phyloP scores from a whole-genome alignment of 37 sponge, comb jelly and placozoan species.

The Tethya wilhelma region DNA sequence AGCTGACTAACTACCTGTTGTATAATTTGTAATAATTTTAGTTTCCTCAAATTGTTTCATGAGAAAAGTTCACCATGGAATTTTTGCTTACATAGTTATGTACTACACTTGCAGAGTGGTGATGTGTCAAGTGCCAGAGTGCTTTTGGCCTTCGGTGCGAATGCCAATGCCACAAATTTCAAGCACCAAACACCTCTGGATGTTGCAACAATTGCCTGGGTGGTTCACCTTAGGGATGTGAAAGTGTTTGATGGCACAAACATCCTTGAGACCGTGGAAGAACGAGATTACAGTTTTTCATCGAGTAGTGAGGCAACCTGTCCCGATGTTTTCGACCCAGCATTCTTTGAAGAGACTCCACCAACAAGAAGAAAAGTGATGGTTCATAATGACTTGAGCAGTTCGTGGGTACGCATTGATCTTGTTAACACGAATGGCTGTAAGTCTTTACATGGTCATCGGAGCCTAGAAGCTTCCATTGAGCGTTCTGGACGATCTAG shows the following conservation, averaged over 20 bases:
- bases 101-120: constrained; percentile 3
- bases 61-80: not conserved
- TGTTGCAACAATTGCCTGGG: constrained; percentile 20
- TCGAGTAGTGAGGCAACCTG: not conserved
- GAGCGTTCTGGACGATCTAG: too few species aligned
- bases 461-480: not conserved
- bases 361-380: not conserved
- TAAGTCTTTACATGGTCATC: not conserved
- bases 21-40: too few species aligned
- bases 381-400: not conserved
- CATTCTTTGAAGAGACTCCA: not conserved
- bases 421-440: too few species aligned
- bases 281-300: too few species aligned
- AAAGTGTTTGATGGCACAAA: not conserved
- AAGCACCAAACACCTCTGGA: constrained; percentile 28
- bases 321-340: not conserved
- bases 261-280: not conserved
- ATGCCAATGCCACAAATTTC: constrained; percentile 14
- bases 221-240: not conserved
- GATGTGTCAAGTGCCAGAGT: constrained; percentile 14
- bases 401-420: not conserved
- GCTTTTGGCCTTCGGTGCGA: constrained; percentile 42
- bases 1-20: too few species aligned
- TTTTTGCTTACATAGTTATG: not conserved
- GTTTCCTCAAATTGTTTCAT: not conserved